Conservation (phyloP, 2,888 invertebrate species). For the Chloroclysta siterata region DNA sequence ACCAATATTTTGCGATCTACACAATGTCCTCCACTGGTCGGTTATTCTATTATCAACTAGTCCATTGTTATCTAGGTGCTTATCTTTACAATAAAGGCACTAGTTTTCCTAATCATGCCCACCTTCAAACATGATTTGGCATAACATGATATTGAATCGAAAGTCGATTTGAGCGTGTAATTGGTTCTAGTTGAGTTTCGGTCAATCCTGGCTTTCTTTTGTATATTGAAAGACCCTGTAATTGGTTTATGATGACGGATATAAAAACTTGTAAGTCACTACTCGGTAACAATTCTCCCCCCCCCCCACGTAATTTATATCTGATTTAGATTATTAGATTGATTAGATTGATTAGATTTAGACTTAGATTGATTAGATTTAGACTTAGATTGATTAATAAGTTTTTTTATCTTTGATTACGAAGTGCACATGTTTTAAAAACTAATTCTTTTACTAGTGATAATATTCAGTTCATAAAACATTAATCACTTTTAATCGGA, state of each 20-base stretch:
- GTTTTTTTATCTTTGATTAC: not conserved
- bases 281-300: not conserved
- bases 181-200: not conserved
- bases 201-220: not conserved
- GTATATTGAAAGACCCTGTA: not conserved
- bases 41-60: too few relatives aligned
- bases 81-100: too few relatives aligned
- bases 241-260: not conserved
- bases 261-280: not conserved
- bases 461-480: conserved; percentile 24
- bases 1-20: too few relatives aligned
- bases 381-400: too few relatives aligned
- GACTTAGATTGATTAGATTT: too few relatives aligned
- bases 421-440: not conserved
- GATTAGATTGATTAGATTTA: too few relatives aligned
- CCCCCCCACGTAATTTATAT: not conserved
- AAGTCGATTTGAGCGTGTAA: not conserved
- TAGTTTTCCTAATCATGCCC: too few relatives aligned
- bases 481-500: conserved; percentile 36
- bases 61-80: too few relatives aligned
- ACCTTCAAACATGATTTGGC: too few relatives aligned
- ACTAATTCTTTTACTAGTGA: not conserved
- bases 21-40: too few relatives aligned
- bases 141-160: not conserved
- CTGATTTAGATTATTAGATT: too few relatives aligned